These are phyloP conservation scores for Julus scanicus DNA, from an alignment of 2,888 invertebrate species.

Conservation along the genomic window DNA sequence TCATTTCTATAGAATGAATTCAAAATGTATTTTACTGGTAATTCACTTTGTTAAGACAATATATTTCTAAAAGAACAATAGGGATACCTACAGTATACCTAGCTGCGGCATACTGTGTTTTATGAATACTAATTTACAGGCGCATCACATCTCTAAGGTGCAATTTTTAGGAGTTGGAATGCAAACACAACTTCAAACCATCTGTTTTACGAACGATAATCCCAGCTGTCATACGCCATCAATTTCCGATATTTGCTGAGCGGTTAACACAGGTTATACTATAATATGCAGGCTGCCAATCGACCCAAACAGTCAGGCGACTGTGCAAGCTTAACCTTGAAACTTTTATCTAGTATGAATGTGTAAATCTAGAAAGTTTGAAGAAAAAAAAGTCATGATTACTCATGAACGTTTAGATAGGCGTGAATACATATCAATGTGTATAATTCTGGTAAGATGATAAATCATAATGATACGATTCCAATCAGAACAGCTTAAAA, in stretches of 20 bases:
- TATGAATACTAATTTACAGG: too few relatives aligned
- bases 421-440: not conserved
- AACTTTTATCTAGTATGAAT: not conserved
- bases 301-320: not conserved
- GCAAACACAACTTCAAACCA: not conserved
- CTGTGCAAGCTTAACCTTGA: not conserved
- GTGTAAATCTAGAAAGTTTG: not conserved
- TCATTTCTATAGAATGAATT: too few relatives aligned
- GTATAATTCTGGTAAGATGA: not conserved
- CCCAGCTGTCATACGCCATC: not conserved
- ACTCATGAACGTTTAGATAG: not conserved
- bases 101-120: too few relatives aligned
- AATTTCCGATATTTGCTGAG: not conserved
- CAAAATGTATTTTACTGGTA: too few relatives aligned
- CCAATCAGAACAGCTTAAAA: not conserved
- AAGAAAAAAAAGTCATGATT: not conserved
- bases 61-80: too few relatives aligned
- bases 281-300: not conserved
- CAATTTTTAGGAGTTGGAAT: not conserved
- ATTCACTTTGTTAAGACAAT: too few relatives aligned
- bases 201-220: not conserved
- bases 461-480: not conserved
- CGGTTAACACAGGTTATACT: not conserved
- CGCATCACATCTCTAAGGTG: too few relatives aligned
- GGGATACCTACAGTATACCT: too few relatives aligned